Evolutionary conservation across 2,888 invertebrate genomes (phyloP).

Genomic region (Nephrocerus scutellatus): DNA sequence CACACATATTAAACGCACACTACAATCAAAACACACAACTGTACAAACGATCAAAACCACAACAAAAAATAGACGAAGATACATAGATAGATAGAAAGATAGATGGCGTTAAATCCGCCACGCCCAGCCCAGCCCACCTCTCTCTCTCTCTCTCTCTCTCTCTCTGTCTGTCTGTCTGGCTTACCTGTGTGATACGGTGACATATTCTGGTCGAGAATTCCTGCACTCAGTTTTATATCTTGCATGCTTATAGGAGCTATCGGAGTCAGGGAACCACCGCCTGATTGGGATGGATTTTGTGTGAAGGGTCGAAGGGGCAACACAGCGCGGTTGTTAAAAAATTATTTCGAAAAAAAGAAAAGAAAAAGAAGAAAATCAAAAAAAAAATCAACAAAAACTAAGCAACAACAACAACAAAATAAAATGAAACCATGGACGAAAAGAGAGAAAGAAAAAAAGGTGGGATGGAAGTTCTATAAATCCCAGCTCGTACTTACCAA

Average conservation of each 20-base stretch:
- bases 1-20: no score
- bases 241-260: conserved; percentile 69
- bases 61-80: no score
- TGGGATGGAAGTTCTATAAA: not conserved
- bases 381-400: conserved; percentile 16
- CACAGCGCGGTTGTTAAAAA: conserved; percentile 17
- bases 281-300: conserved; percentile 32
- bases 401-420: conserved; percentile 12
- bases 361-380: conserved; percentile 13
- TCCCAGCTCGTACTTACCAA: conserved; percentile 56
- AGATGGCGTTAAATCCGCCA: no score
- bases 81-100: no score
- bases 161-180: conserved; percentile 29
- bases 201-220: conserved; percentile 58
- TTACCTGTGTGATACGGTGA: conserved; percentile 67
- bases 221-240: conserved; percentile 64
- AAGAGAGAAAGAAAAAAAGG: conserved; percentile 2
- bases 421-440: conserved; percentile 6
- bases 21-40: no score
- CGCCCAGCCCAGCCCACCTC: no score
- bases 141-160: no score
- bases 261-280: conserved; percentile 61
- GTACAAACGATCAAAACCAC: no score
- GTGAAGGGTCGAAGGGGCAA: not conserved
- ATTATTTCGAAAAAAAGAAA: conserved; percentile 9